Evolutionary conservation across 1,140 invertebrate genomes (phyloP), one percentile per base, ranked within the genome.

Genomic region (Apis dorsata): DNA sequence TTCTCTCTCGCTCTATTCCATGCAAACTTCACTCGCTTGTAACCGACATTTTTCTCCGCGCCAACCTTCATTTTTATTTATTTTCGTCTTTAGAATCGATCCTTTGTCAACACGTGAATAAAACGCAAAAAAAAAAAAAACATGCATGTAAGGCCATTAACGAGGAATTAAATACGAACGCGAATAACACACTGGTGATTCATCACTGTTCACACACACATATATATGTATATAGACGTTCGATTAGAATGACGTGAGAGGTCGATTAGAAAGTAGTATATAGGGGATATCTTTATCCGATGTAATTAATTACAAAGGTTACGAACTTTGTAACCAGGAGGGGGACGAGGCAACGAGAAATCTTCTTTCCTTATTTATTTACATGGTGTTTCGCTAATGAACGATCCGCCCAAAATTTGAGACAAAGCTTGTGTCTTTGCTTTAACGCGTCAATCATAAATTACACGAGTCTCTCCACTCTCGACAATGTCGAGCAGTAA

Each of bases 381-480:
- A 24, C 34, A 28, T 7, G 65, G 19, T 53, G 53, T 34, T 34
- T 21, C 28, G 10, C 28, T 78, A 78, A 78, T 78, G 69, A 78
- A 70, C 76, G 34, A 65, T 59, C 44, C 76, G 65, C 51, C 69
- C 59, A 69, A 44, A 78, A 78, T 78, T 34, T 11, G 28, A 69
- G 51, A 55, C 76, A 68, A 78, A 28, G 49, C 51, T 44, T 7
- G 65, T 28, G 76, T 49, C 65, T 78, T 78, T 78, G 44, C 65
- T 78, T 44, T 69, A 78, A 69, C 76, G 65, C 74, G 76, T 78
- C 76, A 78, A 78, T 78, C 76, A 78, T 78, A 78, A 78, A 78
- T 78, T 78, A 78, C 76, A 78, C 53, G 34, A 21, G 3, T 55
- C 53, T 24, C 53, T 28, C 62, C 49, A 44, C n/a, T 59, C 65